Conservation (phyloP, 2,888 invertebrate species). For the Theretra japonica region DNA sequence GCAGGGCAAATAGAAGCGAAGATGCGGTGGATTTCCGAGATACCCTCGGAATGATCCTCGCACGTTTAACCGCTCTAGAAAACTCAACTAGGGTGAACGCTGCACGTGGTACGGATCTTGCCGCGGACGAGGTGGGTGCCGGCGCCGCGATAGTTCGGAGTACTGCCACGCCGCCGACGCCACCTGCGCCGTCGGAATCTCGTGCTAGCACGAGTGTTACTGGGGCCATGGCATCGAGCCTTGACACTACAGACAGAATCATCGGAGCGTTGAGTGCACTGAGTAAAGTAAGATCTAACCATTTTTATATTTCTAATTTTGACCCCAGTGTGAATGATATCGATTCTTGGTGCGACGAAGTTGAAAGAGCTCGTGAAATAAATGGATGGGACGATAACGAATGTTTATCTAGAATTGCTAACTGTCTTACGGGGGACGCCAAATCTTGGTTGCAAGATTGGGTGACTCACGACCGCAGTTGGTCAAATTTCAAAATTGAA, state of each 20-base stretch:
- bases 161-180: neutral
- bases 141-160: too few relatives aligned
- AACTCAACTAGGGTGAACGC: neutral
- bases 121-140: too few relatives aligned
- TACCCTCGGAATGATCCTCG: neutral
- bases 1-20: neutral
- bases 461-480: constrained; percentile 30
- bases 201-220: neutral
- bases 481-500: constrained; percentile 27
- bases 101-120: neutral
- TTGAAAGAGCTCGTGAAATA: constrained; percentile 28
- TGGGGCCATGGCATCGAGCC: neutral
- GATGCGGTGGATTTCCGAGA: neutral
- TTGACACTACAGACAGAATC: neutral
- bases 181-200: neutral
- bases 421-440: constrained; percentile 34
- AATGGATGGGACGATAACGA: constrained; percentile 35
- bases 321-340: constrained; percentile 31
- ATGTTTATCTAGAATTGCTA: constrained; percentile 34
- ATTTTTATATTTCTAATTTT: constrained; percentile 33
- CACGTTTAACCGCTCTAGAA: neutral
- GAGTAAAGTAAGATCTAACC: neutral
- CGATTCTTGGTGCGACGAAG: constrained; percentile 34
- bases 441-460: constrained; percentile 29
- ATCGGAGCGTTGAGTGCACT: neutral